Evolutionary conservation across 1,140 invertebrate species (phyloP), one percentile per base, ranked within the genome.

Genomic region (Lordiphosa clarofinis): DNA sequence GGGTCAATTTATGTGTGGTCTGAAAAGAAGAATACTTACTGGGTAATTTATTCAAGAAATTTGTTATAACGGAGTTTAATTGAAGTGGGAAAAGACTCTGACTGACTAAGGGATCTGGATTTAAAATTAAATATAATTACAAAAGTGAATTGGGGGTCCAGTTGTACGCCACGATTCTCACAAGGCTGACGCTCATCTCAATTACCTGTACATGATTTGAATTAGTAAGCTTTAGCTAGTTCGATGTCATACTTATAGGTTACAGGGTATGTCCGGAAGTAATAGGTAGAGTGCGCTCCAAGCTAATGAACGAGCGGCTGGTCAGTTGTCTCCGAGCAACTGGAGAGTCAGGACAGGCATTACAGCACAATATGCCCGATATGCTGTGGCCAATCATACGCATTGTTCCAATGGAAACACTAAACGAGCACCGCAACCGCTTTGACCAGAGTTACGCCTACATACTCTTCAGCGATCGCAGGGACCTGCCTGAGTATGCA

Each of bases 391-490:
- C 53, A 11, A 31, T 73, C 0, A 33, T 82, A 0, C 8, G 61
- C n/a, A 55, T 54, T 0, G 76, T 82, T 1, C 9, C 59, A 5
- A 57, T 58, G 11, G 47, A 73, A 7, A 62, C 39, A 0, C n/a
- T 81, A 4, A 36, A 44, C 11, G 21, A 36, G 11, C 72, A 64
- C 13, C 73, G 76, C 5, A 76, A 53, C 5, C 38, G 12, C 10
- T 73, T 76, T 1, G 63, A 84, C 12, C 58, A 54, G 35, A 13
- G 53, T 1, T 82, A 82, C 28, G 76, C 76, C 37, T 82, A 82
- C 24, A 64, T 82, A 4, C 50, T 82, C 1, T 82, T 82, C 49
- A 46, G 47, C n/a, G 76, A 82, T 59, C 76, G 76, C 39, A 82
- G 64, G 73, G 72, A 66, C 0, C 21, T 82, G 2, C 72, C 56